Evolutionary conservation across 1,140 invertebrate genomes (phyloP).

Genomic region (Drosophila sp.): DNA sequence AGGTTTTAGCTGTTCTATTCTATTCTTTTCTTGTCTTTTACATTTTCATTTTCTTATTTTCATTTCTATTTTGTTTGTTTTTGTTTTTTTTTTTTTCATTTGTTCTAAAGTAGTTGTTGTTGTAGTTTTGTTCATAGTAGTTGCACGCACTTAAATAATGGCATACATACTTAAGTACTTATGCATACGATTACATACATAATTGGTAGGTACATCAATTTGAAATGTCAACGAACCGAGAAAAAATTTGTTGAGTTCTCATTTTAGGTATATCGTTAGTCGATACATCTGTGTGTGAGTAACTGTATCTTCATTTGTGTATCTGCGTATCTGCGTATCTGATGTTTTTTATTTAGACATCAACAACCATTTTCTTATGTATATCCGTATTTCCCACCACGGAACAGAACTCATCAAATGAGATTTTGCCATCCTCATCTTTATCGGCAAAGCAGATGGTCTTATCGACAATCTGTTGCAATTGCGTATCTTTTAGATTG

Average conservation of each 20-base stretch:
- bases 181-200: slow-evolving; percentile 16
- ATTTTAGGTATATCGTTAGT: slow-evolving; percentile 22
- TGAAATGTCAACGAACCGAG: slow-evolving; percentile 26
- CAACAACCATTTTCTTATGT: slow-evolving; percentile 99
- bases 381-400: slow-evolving; percentile 99
- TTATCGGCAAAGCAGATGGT: slow-evolving; percentile 98
- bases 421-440: slow-evolving; percentile 98
- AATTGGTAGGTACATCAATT: slow-evolving; percentile 29
- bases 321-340: slow-evolving; percentile 10
- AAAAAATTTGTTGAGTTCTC: slow-evolving; percentile 11
- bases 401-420: slow-evolving; percentile 97
- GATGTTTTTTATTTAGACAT: slow-evolving; percentile 89
- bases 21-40: too few species aligned
- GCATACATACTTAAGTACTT: slow-evolving; percentile 21
- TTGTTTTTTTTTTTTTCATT: slow-evolving; percentile 12
- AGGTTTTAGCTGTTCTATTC: slow-evolving; percentile 1
- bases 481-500: slow-evolving; percentile 97
- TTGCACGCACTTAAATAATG: slow-evolving; percentile 47
- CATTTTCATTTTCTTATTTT: too few species aligned
- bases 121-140: slow-evolving; percentile 21
- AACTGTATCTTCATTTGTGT: slow-evolving; percentile 10
- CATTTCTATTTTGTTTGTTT: too few species aligned
- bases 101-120: slow-evolving; percentile 30
- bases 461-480: slow-evolving; percentile 98
- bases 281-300: slow-evolving; percentile 8